Percentiles rank a stretch among this genome's conserved stretches.
Evolutionary conservation across 1,140 invertebrate genomes (phyloP).

Genomic region (Heliconius hewitsoni): DNA sequence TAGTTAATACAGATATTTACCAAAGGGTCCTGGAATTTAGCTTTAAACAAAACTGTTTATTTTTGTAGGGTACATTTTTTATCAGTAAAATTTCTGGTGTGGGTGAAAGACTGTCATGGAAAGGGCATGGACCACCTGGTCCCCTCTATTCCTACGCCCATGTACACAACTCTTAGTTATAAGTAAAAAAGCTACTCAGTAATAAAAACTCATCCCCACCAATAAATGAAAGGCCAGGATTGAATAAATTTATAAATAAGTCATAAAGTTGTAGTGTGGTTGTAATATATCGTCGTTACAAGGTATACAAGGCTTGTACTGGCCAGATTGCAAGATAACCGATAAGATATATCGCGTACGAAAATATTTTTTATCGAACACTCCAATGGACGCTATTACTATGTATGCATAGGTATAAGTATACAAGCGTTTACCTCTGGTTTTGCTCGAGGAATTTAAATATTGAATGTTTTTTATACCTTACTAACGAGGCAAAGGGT

Average conservation of each 20-base stretch:
- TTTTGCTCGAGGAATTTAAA: neutral
- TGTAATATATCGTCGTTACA: slow-evolving; percentile 55
- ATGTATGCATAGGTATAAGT: neutral
- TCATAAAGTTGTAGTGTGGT: slow-evolving; percentile 48
- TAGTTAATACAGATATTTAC: too few relatives aligned
- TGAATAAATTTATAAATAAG: slow-evolving; percentile 34
- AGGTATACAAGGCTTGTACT: slow-evolving; percentile 40
- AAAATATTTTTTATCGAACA: slow-evolving; percentile 53
- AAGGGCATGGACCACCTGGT: too few relatives aligned
- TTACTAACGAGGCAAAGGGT: too few relatives aligned
- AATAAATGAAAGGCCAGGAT: slow-evolving; percentile 13
- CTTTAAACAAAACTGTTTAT: too few relatives aligned
- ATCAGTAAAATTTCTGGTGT: too few relatives aligned
- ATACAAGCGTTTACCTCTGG: too few relatives aligned
- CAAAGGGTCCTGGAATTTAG: too few relatives aligned
- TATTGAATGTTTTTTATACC: too few relatives aligned
- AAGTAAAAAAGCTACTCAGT: neutral
- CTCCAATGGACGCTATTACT: slow-evolving; percentile 21
- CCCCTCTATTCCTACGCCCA: too few relatives aligned
- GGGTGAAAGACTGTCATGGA: too few relatives aligned
- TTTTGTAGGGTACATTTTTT: too few relatives aligned
- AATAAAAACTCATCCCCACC: neutral
- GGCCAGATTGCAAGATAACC: slow-evolving; percentile 54
- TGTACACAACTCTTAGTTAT: neutral
- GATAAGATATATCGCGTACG: slow-evolving; percentile 60